Base-by-base conservation (phyloP, 2,888 invertebrate genomes). In the Archaeoteleia sp. region DNA sequence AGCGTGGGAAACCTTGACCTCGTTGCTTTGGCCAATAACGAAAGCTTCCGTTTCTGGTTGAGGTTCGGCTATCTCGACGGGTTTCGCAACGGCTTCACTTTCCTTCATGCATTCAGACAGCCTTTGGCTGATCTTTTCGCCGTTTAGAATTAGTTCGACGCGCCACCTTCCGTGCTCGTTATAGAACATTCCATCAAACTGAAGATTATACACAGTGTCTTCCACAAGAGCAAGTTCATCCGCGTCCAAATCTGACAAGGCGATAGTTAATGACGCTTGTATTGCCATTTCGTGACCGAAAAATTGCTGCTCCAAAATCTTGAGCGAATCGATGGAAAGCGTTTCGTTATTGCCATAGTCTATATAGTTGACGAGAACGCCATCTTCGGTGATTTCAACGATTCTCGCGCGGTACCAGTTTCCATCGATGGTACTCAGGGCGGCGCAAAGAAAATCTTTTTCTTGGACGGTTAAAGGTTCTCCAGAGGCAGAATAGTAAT, bases 371-470 rank as follows among this genome's bases (percentile, higher is more conserved):
- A 92, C 88, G 14, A 83, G 86, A 12, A 86, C 87, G 10, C 84
- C 85, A 9, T 23, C 65, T 1, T 88, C 88, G 8, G 86, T 85
- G 2, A 83, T 75, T 40, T 83, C 83, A 7, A 87, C 27, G 12
- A 92, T 87, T 63, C 87, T 87, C 1, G 89, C 91, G 37, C 93
- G 88, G 78, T 93, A 93, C 93, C 93, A 93, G 80, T 91, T 91
- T 1, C 87, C 88, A 79, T 93, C 92, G 0, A 75, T 91, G 0
- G 77, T 55, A 1, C 89, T 89, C 43, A 88, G 87, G 0, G 89
- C 91, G 0, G 89, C 92, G 77, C 92, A 93, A 0, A 91, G 63
- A 1, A 80, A 81, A 23, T 88, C 90, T 0, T 85, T 80, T 67
- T 88, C 87, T 32, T 87, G 88, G 30, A 80, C 82, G 79, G 23